phyloP scores from a whole-genome alignment of 1,140 invertebrate species.

The Eriocheir sinensis region DNA sequence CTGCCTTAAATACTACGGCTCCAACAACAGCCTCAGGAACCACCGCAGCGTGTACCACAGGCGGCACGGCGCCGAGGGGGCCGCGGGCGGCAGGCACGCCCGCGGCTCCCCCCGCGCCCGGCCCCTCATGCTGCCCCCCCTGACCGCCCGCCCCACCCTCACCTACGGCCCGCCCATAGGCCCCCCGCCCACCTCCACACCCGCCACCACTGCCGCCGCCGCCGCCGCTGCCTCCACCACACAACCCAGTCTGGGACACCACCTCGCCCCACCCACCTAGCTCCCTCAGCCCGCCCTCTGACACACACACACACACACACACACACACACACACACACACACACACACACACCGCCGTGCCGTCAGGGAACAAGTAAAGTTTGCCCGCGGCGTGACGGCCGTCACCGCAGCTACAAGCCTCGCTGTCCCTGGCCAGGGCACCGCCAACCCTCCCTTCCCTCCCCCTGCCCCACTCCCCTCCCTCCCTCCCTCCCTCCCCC shows the following conservation, averaged over 20 bases:
- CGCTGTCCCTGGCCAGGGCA: neutral
- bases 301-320: slow-evolving; percentile 18
- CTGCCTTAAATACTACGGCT: slow-evolving; percentile 93
- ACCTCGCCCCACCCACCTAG: neutral
- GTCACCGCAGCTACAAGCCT: neutral
- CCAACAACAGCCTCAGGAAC: slow-evolving; percentile 91
- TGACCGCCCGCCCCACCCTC: slow-evolving; percentile 13
- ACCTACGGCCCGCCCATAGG: neutral
- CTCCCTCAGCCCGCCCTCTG: neutral
- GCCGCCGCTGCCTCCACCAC: slow-evolving; percentile 42
- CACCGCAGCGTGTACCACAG: slow-evolving; percentile 93
- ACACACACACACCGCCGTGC: neutral
- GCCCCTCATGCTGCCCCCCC: slow-evolving; percentile 35
- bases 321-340: neutral
- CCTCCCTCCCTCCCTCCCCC: neutral
- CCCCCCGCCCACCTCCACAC: slow-evolving; percentile 30
- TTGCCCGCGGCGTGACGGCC: neutral
- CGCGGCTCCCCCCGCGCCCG: neutral
- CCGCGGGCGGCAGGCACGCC: neutral
- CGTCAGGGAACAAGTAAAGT: neutral
- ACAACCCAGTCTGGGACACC: slow-evolving; percentile 33
- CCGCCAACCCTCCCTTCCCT: neutral
- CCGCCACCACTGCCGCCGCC: neutral
- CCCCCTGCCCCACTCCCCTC: no score
- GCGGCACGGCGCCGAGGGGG: slow-evolving; percentile 35